phyloP scores from a whole-genome alignment of 2,113 vertebrate genomes.

The Phaethornis superciliosus region DNA sequence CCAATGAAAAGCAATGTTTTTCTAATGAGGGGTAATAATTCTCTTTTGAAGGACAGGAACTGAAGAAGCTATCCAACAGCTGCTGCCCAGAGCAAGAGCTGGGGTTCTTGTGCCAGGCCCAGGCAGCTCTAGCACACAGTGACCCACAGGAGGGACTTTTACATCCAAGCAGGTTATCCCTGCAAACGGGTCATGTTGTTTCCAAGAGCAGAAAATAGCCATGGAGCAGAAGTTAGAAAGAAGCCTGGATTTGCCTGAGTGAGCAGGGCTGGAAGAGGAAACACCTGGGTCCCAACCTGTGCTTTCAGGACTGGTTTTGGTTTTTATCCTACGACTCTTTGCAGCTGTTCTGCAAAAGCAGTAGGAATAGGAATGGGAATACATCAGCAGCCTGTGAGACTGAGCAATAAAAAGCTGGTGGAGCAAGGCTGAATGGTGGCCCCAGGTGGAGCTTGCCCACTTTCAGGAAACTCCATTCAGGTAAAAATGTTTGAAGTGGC shows the following conservation, averaged over 20 bases:
- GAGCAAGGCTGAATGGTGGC: not conserved
- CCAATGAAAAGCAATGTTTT: not conserved
- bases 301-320: not conserved
- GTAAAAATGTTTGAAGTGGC: not conserved
- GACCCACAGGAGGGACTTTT: not conserved
- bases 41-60: not conserved
- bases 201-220: not conserved
- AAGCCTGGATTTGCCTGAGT: not conserved
- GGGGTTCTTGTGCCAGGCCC: not conserved
- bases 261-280: not conserved
- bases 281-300: not conserved
- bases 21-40: not conserved
- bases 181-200: rapidly evolving
- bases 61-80: not conserved
- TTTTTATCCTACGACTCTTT: not conserved
- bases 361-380: not conserved
- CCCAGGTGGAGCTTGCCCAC: not conserved
- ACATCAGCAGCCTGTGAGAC: not conserved
- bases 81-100: not conserved
- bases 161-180: not conserved
- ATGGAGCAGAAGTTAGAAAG: not conserved
- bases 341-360: not conserved
- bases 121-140: not conserved
- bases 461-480: not conserved
- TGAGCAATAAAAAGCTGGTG: not conserved